Evolutionary conservation across 2,797 vertebrate species (phyloP), one percentile per base, ranked within the genome.

Genomic region (Betta splendens): DNA sequence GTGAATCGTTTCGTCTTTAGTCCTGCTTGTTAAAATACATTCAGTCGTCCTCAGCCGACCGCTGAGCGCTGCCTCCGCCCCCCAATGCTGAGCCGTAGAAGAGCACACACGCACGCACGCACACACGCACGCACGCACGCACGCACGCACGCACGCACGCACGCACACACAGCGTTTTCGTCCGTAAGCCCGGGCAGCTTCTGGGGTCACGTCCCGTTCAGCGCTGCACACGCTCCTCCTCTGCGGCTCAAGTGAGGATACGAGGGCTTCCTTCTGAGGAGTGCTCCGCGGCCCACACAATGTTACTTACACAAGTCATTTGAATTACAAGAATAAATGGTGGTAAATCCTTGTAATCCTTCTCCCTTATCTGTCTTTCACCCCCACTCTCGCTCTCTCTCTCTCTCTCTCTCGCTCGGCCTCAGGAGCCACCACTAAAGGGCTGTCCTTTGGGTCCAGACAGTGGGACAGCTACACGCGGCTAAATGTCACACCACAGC

Each of bases 401-500:
- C 69, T n/a, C 78, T 68, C 58, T 47, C 56, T 47, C 63, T 60
- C 54, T 45, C 57, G 79, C 35, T 57, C 69, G 67, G 76, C 75
- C 79, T 55, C 77, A 52, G 57, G 76, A 87, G 83, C 64, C 49
- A 51, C 55, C 70, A 75, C 69, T 83, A 73, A 84, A 31, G 84
- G 75, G 57, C 72, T 37, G 72, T 83, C 86, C 78, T 85, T 64
- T 70, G 77, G 72, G 69, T 68, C 77, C 48, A 43, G 49, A 80
- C 45, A 67, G 74, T 72, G 80, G 81, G 79, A 81, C 82, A 80
- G 65, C 69, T 62, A 39, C 59, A 73, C 67, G 54, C 7, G 43
- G 68, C 79, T 64, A 88, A 89, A 87, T 87, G 85, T 88, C 85
- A 87, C 83, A 81, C 71, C 72, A 65, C 63, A 72, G 77, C 55